These are phyloP conservation scores for Charaxes varanes DNA, from an alignment of 1,140 invertebrate species.

Conservation along the genomic window DNA sequence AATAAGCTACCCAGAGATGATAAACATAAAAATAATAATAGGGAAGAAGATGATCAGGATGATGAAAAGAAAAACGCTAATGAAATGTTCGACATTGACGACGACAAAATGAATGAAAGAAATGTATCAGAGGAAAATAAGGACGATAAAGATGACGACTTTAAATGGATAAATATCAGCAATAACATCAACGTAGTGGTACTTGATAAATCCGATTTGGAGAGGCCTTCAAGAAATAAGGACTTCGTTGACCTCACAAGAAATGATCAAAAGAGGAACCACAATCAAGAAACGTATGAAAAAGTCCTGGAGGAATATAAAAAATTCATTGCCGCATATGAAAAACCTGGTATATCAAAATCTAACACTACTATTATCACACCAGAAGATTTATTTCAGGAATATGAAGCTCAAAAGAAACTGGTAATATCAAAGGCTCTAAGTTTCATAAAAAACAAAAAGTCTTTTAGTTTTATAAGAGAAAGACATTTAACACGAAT, in stretches of 20 bases:
- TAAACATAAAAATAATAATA: background rate
- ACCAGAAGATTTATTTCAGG: conserved; percentile 15
- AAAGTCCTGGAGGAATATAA: background rate
- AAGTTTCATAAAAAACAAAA: conserved; percentile 12
- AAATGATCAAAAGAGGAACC: background rate
- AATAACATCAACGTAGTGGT: too few species aligned
- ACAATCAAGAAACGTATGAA: background rate
- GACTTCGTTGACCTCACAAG: conserved; percentile 1
- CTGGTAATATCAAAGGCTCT: conserved; percentile 1
- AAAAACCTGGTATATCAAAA: background rate
- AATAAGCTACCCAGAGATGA: conserved; percentile 4
- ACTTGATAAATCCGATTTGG: conserved; percentile 3
- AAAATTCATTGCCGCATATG: background rate
- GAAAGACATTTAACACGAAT: conserved; percentile 3
- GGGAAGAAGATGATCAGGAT: background rate
- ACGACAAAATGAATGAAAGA: background rate
- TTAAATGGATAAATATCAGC: background rate
- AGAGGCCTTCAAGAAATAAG: conserved; percentile 1
- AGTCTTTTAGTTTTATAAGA: background rate
- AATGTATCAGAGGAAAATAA: too few species aligned
- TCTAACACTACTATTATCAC: background rate
- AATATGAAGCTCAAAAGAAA: conserved; percentile 11
- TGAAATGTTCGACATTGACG: background rate
- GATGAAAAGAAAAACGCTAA: background rate
- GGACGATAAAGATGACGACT: background rate